phyloP scores from a whole-genome alignment of 1,140 invertebrate genomes.

The Dryas iulia region DNA sequence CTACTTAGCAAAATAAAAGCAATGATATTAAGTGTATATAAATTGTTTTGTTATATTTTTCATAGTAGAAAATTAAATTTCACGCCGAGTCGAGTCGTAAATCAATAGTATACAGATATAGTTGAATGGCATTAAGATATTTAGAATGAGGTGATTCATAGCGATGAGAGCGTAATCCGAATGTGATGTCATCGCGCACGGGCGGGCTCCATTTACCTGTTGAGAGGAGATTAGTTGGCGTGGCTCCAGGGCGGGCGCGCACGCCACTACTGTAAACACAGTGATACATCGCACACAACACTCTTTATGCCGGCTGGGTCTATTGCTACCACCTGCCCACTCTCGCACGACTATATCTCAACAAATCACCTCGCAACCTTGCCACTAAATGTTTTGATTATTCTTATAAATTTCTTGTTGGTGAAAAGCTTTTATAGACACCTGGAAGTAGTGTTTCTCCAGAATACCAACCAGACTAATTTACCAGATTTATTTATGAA shows the following conservation, averaged over 20 bases:
- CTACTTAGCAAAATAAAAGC: neutral
- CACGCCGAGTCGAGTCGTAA: neutral
- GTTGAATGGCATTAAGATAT: slow-evolving; percentile 24
- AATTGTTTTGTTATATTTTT: neutral
- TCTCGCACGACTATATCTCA: slow-evolving; percentile 20
- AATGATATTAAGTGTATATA: neutral
- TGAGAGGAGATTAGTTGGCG: slow-evolving; percentile 70
- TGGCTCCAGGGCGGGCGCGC: slow-evolving; percentile 52
- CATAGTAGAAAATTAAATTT: neutral
- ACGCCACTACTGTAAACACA: slow-evolving; percentile 53
- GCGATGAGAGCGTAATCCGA: slow-evolving; percentile 41
- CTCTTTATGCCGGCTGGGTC: slow-evolving; percentile 33
- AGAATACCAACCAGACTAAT: neutral
- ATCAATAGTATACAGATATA: slow-evolving; percentile 13
- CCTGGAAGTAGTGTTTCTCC: neutral
- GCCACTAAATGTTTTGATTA: slow-evolving; percentile 12
- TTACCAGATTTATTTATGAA: neutral
- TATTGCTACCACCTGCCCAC: slow-evolving; percentile 36
- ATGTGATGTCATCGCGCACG: slow-evolving; percentile 66
- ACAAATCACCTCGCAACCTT: slow-evolving; percentile 20
- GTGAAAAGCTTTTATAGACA: neutral
- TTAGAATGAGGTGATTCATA: slow-evolving; percentile 58
- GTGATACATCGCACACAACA: slow-evolving; percentile 41
- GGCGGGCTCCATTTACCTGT: slow-evolving; percentile 68
- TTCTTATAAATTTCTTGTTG: neutral